phyloP scores from a whole-genome alignment of 2,888 invertebrate species.

The Ornithoptera priamus region DNA sequence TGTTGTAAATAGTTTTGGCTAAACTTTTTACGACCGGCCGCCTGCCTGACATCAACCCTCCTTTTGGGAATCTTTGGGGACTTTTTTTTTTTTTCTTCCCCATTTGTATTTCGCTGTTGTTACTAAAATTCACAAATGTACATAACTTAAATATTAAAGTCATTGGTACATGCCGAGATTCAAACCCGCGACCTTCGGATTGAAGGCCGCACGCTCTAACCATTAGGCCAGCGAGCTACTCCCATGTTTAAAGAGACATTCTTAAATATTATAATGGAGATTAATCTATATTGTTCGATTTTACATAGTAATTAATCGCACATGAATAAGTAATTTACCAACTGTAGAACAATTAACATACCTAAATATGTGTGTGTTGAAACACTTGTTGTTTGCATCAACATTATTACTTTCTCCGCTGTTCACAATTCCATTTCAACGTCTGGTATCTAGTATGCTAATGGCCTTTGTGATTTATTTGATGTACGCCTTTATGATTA shows the following conservation, averaged over 20 bases:
- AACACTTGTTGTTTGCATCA: background rate
- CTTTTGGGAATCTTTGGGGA: no score
- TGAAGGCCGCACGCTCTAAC: no score
- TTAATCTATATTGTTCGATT: background rate
- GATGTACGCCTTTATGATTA: background rate
- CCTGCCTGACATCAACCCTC: no score
- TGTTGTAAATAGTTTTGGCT: no score
- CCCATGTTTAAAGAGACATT: background rate
- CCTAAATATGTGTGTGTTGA: slow-evolving; percentile 13
- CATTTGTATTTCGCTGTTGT: no score
- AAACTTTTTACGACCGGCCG: no score
- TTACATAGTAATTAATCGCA: background rate
- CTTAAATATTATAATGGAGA: background rate
- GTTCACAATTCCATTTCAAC: slow-evolving; percentile 10
- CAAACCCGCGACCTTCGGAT: no score
- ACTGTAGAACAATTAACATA: background rate
- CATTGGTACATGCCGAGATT: no score
- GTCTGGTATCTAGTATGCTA: slow-evolving; percentile 10
- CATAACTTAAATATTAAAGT: no score
- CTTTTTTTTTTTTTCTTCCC: no score
- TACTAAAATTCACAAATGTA: no score
- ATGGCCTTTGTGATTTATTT: slow-evolving; percentile 12
- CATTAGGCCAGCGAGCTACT: no score
- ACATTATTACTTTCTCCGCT: background rate
- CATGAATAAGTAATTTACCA: background rate